A percentile compares a stretch with the other conserved stretches of the same genome.
Conservation (phyloP, 2,113 vertebrate species). For the Eulacestoma nigropectus region DNA sequence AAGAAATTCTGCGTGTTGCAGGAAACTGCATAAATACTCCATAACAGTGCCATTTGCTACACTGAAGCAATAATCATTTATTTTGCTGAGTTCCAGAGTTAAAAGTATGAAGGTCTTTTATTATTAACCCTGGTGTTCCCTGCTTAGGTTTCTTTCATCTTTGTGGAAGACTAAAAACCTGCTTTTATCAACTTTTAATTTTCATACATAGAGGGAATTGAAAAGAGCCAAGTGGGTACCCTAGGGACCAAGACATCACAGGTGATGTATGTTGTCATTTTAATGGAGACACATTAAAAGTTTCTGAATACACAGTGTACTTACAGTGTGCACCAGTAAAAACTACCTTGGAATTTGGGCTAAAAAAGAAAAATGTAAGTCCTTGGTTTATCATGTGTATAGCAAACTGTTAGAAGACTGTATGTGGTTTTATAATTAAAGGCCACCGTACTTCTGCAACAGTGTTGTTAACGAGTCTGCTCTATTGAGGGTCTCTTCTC, state of each 20-base stretch:
- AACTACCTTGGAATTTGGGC: background rate
- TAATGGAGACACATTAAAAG: background rate
- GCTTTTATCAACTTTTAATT: slow-evolving; percentile 37
- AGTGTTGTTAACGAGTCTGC: background rate
- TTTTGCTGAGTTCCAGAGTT: slow-evolving; percentile 50
- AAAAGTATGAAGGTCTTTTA: background rate
- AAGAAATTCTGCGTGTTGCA: background rate
- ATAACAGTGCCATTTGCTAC: slow-evolving; percentile 48
- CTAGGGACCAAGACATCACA: background rate
- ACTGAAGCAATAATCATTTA: slow-evolving; percentile 43
- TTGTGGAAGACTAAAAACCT: slow-evolving; percentile 28
- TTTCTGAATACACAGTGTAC: background rate
- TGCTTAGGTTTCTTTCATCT: slow-evolving; percentile 33
- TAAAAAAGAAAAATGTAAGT: background rate
- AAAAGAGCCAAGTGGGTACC: background rate
- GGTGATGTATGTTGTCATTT: background rate
- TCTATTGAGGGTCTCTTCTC: background rate
- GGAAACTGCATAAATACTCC: slow-evolving; percentile 38
- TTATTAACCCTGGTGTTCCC: background rate
- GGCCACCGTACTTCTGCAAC: background rate
- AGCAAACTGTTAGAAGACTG: background rate
- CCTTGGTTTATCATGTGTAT: background rate
- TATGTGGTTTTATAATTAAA: slow-evolving; percentile 37
- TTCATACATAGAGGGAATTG: background rate
- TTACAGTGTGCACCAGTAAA: background rate